phyloP scores from a whole-genome alignment of 2,113 vertebrate species.

The Oryzias curvinotus region DNA sequence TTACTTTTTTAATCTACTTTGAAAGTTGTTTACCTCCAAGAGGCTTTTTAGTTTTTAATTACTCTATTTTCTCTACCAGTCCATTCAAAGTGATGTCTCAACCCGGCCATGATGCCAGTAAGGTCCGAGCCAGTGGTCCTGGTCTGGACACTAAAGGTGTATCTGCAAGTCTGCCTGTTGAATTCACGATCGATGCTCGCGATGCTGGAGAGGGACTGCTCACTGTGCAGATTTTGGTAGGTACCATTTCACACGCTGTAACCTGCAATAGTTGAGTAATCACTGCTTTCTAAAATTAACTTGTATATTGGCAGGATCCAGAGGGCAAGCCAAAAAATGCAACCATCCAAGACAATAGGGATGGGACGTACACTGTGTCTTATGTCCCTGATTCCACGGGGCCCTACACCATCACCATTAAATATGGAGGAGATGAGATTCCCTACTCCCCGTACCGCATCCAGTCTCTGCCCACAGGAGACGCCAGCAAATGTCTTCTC shows the following conservation, averaged over 20 bases:
- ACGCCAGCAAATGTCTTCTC: slow-evolving; percentile 93
- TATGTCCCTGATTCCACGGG: slow-evolving; percentile 91
- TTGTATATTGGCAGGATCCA: slow-evolving; percentile 81
- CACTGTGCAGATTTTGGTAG: slow-evolving; percentile 91
- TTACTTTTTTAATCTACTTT: not conserved
- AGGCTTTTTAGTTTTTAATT: slow-evolving; percentile 31
- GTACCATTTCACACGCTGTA: slow-evolving; percentile 21
- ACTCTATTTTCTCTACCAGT: slow-evolving; percentile 63
- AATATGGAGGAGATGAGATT: slow-evolving; percentile 93
- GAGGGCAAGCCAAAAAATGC: slow-evolving; percentile 95
- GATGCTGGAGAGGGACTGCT: slow-evolving; percentile 91
- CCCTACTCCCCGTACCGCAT: slow-evolving; percentile 91
- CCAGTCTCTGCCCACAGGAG: slow-evolving; percentile 87
- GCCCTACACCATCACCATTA: slow-evolving; percentile 93
- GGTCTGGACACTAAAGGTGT: slow-evolving; percentile 88
- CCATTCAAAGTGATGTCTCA: slow-evolving; percentile 92
- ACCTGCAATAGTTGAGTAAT: not conserved
- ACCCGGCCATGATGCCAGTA: slow-evolving; percentile 91
- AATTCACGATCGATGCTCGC: slow-evolving; percentile 92
- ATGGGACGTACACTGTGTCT: slow-evolving; percentile 92
- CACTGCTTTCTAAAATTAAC: slow-evolving; percentile 1
- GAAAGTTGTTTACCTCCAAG: slow-evolving; percentile 3
- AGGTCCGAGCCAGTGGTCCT: slow-evolving; percentile 90
- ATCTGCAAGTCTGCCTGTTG: slow-evolving; percentile 89
- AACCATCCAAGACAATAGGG: slow-evolving; percentile 90